These are phyloP conservation scores for Diplolepis rosae DNA, from an alignment of 2,888 invertebrate species.

Conservation along the genomic window DNA sequence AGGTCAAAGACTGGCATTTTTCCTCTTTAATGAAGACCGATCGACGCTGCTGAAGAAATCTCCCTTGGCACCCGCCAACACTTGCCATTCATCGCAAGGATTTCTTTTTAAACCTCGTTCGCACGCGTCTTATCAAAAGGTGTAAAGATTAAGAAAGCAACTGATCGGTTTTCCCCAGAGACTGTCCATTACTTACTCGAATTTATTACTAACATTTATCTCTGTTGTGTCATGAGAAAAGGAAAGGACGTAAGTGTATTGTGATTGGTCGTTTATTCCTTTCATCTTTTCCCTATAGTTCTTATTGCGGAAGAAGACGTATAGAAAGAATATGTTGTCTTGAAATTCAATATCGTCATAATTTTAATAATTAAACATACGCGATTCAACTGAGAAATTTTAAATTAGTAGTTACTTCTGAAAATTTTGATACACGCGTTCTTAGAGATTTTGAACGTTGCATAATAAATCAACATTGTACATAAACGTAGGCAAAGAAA, in stretches of 20 bases:
- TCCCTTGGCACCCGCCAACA: conserved; percentile 30
- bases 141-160: background rate
- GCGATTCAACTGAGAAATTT: no score
- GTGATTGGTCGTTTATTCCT: background rate
- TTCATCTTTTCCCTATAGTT: background rate
- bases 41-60: conserved; percentile 32
- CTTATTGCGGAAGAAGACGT: background rate
- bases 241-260: background rate
- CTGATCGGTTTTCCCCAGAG: background rate
- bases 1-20: conserved; percentile 36
- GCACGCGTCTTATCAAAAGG: background rate
- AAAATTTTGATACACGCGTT: no score
- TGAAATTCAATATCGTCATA: no score
- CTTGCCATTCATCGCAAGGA: background rate
- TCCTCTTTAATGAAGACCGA: conserved; percentile 47
- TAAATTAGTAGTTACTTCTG: no score
- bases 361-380: no score
- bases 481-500: no score
- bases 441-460: no score
- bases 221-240: no score
- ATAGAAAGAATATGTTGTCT: background rate
- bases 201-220: background rate
- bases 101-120: background rate
- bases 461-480: no score
- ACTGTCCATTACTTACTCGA: conserved; percentile 2